phyloP scores from a whole-genome alignment of 2,797 vertebrate genomes.

The Momotus momota region DNA sequence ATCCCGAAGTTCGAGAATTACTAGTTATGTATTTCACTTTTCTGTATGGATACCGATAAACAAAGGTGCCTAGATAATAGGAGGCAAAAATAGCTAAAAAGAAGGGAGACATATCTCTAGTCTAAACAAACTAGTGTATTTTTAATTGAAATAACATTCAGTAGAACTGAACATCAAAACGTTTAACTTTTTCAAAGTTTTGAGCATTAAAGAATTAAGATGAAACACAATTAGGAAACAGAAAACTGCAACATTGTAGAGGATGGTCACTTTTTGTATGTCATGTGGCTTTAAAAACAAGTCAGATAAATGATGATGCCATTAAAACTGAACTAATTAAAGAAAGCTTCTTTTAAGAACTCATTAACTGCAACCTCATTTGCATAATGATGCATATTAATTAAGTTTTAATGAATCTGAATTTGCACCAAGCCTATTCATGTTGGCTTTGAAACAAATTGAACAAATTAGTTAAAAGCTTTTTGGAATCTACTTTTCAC shows the following conservation, averaged over 20 bases:
- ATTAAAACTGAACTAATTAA: constrained; percentile 99
- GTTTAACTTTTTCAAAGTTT: constrained; percentile 89
- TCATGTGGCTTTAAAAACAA: constrained; percentile 99
- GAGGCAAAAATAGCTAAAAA: constrained; percentile 61
- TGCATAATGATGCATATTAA: constrained; percentile 99
- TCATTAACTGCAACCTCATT: constrained; percentile 99
- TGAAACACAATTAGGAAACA: constrained; percentile 86
- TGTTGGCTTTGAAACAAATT: constrained; percentile 99
- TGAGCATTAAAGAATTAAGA: constrained; percentile 91
- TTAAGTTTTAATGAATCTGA: constrained; percentile 99
- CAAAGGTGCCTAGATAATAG: constrained; percentile 11
- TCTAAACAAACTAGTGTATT: constrained; percentile 75
- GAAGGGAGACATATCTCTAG: constrained; percentile 15
- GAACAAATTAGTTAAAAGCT: constrained; percentile 99
- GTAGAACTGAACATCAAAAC: constrained; percentile 80
- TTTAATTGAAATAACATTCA: constrained; percentile 78
- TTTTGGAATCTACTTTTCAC: constrained; percentile 99
- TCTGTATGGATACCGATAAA: background rate
- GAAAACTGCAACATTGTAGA: constrained; percentile 87
- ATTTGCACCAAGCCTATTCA: constrained; percentile 99
- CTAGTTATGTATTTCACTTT: constrained; percentile 4
- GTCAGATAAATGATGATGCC: constrained; percentile 99
- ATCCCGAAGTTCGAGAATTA: constrained; percentile 22
- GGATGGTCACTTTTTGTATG: constrained; percentile 94
- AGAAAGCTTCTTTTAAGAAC: constrained; percentile 99